A percentile compares a stretch with the other conserved stretches of the same genome.
These are phyloP conservation scores for Nowickia ferox DNA, from an alignment of 2,888 invertebrate genomes.

Conservation along the genomic window DNA sequence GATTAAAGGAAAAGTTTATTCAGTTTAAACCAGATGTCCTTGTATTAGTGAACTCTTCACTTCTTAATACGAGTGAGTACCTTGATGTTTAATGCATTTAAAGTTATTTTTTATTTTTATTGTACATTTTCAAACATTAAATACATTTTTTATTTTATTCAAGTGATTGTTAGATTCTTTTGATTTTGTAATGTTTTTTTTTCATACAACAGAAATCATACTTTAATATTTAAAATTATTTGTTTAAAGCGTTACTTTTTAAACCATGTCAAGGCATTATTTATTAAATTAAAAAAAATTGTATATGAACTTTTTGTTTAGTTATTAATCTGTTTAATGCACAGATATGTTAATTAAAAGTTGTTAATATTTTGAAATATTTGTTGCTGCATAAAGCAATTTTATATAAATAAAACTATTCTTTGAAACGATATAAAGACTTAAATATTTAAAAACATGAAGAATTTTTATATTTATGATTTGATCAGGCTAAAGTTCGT, in stretches of 20 bases:
- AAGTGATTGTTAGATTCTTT: slow-evolving; percentile 60
- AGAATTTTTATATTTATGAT: too few species aligned
- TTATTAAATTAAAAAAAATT: slow-evolving; percentile 37
- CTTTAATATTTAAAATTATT: slow-evolving; percentile 20
- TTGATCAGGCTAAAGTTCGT: too few species aligned
- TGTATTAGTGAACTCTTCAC: slow-evolving; percentile 41
- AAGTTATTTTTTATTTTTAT: not conserved
- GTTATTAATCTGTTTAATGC: slow-evolving; percentile 15
- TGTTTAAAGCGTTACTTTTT: slow-evolving; percentile 35
- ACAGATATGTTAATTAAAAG: slow-evolving; percentile 42
- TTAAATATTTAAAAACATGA: not conserved
- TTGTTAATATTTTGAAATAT: slow-evolving; percentile 12
- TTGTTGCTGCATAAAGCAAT: not conserved
- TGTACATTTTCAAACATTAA: not conserved
- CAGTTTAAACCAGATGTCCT: slow-evolving; percentile 45
- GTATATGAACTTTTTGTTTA: slow-evolving; percentile 4
- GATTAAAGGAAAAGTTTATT: not conserved
- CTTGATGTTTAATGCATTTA: not conserved
- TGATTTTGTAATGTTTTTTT: slow-evolving; percentile 25
- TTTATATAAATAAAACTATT: not conserved
- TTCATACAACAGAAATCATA: slow-evolving; percentile 16
- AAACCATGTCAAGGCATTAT: slow-evolving; percentile 64
- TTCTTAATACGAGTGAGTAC: not conserved
- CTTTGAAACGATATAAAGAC: not conserved
- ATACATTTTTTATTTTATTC: slow-evolving; percentile 21